Base-by-base conservation (phyloP, 2,113 vertebrate genomes). In the Seriola rivoliana region DNA sequence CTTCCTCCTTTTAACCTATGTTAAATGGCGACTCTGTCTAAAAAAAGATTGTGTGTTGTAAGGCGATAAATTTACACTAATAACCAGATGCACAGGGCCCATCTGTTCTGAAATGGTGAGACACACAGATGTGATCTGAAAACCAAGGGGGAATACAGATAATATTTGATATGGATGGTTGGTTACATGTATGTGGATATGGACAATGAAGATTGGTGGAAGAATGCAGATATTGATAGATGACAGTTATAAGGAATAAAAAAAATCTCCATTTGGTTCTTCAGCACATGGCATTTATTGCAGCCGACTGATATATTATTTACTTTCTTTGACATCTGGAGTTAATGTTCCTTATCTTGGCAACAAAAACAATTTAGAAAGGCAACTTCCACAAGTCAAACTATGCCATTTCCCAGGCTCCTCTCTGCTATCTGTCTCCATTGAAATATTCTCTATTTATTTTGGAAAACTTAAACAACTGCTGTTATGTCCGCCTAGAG, bases 321-420 rank as follows among this genome's bases (percentile, higher is more conserved):
- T 95, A 93, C 91, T 93, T 89, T 92, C 87, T 91, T 93, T 95
- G 93, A 95, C 95, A 96, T 95, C 94, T 95, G 94, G 92, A 95
- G 93, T 95, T 95, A 96, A 96, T 95, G 95, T 96, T 93, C 94
- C 94, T 93, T 94, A 93, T 95, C 95, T 93, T 88, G 85, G 91
- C 94, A 95, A 96, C 93, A 95, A 96, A 96, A 96, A 96, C 95
- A 94, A 93, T 96, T 96, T 96, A 93, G 94, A 96, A 95, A 95
- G 88, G 93, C 92, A 95, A 96, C 95, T 96, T 96, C 94, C 94
- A 95, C 95, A 94, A 95, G 95, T 95, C 94, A 96, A 95, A 94
- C 92, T 92, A 88, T 89, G 92, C 94, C 89, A 92, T 95, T 95
- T 95, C 93, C 91, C 94, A 95, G 94, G 90, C 94, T 93, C 84